phyloP scores from a whole-genome alignment of 2,113 vertebrate genomes.

The Pungitius pungitius region DNA sequence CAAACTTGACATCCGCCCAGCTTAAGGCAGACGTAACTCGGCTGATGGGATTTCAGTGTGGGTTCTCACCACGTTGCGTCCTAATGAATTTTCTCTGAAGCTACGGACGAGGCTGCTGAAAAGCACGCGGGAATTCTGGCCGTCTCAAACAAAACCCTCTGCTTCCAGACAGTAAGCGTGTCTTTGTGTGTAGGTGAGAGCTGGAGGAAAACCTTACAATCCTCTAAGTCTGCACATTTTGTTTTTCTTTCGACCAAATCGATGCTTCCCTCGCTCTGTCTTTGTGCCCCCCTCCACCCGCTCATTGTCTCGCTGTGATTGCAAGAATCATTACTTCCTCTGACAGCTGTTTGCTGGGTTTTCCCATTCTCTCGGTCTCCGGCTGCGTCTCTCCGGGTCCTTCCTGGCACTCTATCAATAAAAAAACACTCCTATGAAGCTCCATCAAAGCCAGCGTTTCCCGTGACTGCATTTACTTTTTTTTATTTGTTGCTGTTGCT shows the following conservation, averaged over 20 bases:
- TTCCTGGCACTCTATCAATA: constrained; percentile 48
- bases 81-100: constrained; percentile 67
- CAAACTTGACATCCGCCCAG: constrained; percentile 67
- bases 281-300: neutral
- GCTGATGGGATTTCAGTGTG: constrained; percentile 57
- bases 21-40: constrained; percentile 52
- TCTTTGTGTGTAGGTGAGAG: constrained; percentile 31
- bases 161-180: constrained; percentile 14
- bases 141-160: constrained; percentile 28
- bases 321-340: constrained; percentile 49
- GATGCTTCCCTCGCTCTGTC: constrained; percentile 46
- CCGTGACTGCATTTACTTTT: constrained; percentile 20
- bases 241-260: constrained; percentile 52
- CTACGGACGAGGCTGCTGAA: constrained; percentile 42
- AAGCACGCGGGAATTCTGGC: constrained; percentile 45
- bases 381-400: constrained; percentile 19
- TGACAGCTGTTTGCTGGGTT: constrained; percentile 55
- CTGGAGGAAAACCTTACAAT: constrained; percentile 52
- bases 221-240: constrained; percentile 47
- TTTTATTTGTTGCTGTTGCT: neutral
- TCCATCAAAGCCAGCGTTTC: constrained; percentile 52
- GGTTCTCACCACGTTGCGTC: constrained; percentile 45
- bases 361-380: constrained; percentile 27
- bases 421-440: constrained; percentile 55
- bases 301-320: constrained; percentile 18